Evolutionary conservation across 2,797 vertebrate species (phyloP), one percentile per base, ranked within the genome.

Genomic region (Pelodytes ibericus): DNA sequence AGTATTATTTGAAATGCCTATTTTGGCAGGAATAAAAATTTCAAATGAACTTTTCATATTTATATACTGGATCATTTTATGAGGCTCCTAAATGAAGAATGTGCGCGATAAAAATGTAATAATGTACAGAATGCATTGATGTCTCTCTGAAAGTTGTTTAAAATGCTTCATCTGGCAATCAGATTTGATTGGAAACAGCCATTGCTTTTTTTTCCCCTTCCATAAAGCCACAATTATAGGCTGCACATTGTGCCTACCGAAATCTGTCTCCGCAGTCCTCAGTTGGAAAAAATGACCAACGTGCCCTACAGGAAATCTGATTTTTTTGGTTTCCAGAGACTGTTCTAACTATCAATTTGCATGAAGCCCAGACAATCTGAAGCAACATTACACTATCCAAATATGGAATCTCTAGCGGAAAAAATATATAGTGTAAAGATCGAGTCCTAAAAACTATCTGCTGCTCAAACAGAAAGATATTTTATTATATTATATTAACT

Each of bases 191-290:
- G 63, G 29, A 79, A 79, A 62, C 70, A 72, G 70, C n/a, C 63
- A 61, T 31, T 49, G 65, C 62, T 30, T 79, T 79, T 79, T 68
- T n/a, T n/a, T n/a, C n/a, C n/a, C 76, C 56, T 72, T 61, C 31
- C 70, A 57, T 49, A 60, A 61, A 79, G 63, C 76, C 76, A 79
- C 63, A 79, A 79, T 79, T 79, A 73, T n/a, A 72, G 62, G 76
- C 68, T 78, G 68, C 47, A 30, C 44, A 56, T 31, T 57, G 57
- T 72, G 75, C 69, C 75, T 61, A 73, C 70, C 39, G 56, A 67
- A 56, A 73, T 73, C 30, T 72, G 58, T 79, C 53, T 72, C 63
- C 59, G 39, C 51, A 59, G 44, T 63, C 74, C 31, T 53, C 58
- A 70, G 53, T 36, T 76, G 33, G 15, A 49, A 79, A 59, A 61